A percentile compares a stretch with the other conserved stretches of the same genome.
Conservation (phyloP, 2,797 vertebrate genomes). For the Manis javanica region DNA sequence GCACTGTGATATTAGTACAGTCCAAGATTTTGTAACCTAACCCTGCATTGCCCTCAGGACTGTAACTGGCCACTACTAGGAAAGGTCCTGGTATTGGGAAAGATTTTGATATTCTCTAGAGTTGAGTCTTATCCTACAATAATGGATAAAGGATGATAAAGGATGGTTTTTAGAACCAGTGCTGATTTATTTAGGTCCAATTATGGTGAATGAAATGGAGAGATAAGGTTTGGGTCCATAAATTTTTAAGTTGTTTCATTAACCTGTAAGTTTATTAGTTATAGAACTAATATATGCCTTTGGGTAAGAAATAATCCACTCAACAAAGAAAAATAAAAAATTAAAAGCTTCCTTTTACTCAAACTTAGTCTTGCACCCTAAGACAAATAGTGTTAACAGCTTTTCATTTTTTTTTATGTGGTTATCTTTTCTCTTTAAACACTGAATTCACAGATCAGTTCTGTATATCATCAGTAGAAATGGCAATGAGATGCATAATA, state of each 20-base stretch:
- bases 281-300: not conserved
- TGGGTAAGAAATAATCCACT: not conserved
- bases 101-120: not conserved
- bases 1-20: not conserved
- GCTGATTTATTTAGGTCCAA: not conserved
- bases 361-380: not conserved
- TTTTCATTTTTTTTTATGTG: not conserved
- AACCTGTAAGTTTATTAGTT: not conserved
- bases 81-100: not conserved
- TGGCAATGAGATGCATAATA: not conserved
- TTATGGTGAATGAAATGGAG: not conserved
- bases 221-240: not conserved
- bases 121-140: not conserved
- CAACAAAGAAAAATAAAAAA: not conserved
- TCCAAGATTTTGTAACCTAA: not conserved
- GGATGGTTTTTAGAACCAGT: not conserved
- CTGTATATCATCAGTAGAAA: not conserved
- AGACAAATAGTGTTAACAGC: not conserved
- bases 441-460: not conserved
- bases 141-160: not conserved
- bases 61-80: not conserved
- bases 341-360: not conserved
- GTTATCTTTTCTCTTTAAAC: not conserved
- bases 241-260: slow-evolving; percentile 10
- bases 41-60: not conserved